Evolutionary conservation across 2,888 invertebrate species (phyloP), one percentile per base, ranked within the genome.

Genomic region (Ellobium chinense): DNA sequence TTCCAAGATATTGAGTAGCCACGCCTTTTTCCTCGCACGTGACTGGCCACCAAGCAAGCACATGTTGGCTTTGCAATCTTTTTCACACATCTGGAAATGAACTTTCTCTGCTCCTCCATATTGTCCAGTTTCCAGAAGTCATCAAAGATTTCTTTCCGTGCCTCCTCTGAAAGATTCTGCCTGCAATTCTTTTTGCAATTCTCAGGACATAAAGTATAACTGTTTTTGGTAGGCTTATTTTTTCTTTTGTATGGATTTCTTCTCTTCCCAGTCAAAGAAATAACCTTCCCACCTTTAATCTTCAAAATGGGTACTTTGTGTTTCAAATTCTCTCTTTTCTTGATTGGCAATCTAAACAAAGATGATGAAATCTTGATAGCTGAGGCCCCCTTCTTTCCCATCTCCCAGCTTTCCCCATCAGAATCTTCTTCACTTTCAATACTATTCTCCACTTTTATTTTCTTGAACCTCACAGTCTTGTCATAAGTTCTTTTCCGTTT

Each of bases 231-330:
- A 9, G 68, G 68, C n/a, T 27, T n/a, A 29, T 69, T 46, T 21
- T 69, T 69, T 46, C 68, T 69, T 24, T 46, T 69, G 29, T 69
- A 69, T n/a, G 68, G 68, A 69, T 69, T 69, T 24, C 68, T 39
- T 9, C 29, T 2, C 39, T 69, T 69, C 21, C 29, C 39, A 1
- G 27, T 24, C 1, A 46, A 4, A 24, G 9, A 46, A 9, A 69
- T n/a, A 5, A 69, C 46, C 18, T 29, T 69, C 7, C 46, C 68
- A 5, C 39, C 24, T 21, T 39, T 69, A 12, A 69, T 69, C 24
- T 36, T 69, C 9, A 69, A 24, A 24, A 39, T 21, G n/a, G 68
- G 68, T 3, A 69, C 2, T 18, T 3, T 46, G 24, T 39, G 12
- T 7, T 39, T 65, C 29, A 24, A 7, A n/a, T 31, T 65, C n/a